Base-by-base conservation (phyloP, 2,797 vertebrate genomes). In the Buceros bicornis region DNA sequence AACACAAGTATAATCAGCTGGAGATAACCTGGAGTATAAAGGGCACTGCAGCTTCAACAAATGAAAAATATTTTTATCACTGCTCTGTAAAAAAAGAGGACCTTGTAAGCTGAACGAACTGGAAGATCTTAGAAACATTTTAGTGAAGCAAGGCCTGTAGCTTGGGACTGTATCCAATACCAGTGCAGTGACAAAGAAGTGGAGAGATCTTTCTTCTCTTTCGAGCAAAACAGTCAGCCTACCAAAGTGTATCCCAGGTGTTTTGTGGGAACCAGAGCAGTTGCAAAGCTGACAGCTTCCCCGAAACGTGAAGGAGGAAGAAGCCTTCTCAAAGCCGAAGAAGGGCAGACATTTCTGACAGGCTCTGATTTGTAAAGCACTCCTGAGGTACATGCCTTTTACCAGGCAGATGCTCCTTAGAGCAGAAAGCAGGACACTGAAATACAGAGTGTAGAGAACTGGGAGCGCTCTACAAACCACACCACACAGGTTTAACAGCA, bases 121-220 rank as follows among this genome's bases (percentile, higher is more conserved):
- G 1, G 8, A 58, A 4, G 21, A 35, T 24, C 31, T 47, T 56
- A 24, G 14, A 56, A 66, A 35, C 1, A 24, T 58, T 57, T 61
- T 19, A 66, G 33, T 43, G 14, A 16, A 66, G 11, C 26, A 48
- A 78, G 47, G 16, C 11, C n/a, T 54, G 9, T 37, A 21, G 6
- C 40, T 60, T 1, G 13, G 47, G 26, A 40, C 24, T 58, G 31
- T 29, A 62, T 5, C 11, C 15, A 87, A 37, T 6, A 53, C 15
- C 5, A 57, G 16, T 4, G 40, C 15, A 64, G 43, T 18, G 20
- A 33, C 16, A 86, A 31, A 60, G 31, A 61, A 20, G 4, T n/a
- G 31, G 79, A 5, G 9, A 67, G 8, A 13, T 7, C 0, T 0
- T 56, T 74, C 5, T 69, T 7, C 16, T 42, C 28, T 86, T 45